These are phyloP conservation scores for Lontra canadensis DNA, from an alignment of 2,113 vertebrate genomes.

Conservation along the genomic window DNA sequence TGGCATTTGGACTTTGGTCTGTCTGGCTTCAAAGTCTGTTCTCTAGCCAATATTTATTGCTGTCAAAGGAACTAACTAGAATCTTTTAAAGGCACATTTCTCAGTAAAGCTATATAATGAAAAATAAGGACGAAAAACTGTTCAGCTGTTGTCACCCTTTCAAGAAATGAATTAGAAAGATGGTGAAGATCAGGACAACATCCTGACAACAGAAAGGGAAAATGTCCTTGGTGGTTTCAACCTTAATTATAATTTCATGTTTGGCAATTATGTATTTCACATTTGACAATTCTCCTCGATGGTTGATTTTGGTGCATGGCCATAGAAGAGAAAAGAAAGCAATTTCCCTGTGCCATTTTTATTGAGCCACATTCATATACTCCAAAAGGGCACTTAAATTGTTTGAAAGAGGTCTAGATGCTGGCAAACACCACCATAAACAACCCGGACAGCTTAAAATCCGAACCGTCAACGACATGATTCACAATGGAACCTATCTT, in stretches of 20 bases:
- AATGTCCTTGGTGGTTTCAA: background rate
- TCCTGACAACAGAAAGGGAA: background rate
- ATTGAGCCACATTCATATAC: background rate
- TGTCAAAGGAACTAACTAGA: background rate
- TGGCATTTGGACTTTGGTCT: background rate
- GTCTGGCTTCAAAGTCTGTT: background rate
- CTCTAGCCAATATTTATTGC: background rate
- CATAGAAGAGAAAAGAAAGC: background rate
- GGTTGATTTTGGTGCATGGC: background rate
- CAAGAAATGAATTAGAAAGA: slow-evolving; percentile 43
- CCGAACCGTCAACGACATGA: slow-evolving; percentile 22
- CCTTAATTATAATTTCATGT: background rate
- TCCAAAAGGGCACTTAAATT: slow-evolving; percentile 54
- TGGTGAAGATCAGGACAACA: slow-evolving; percentile 6
- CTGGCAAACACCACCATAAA: slow-evolving; percentile 63
- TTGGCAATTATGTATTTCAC: background rate
- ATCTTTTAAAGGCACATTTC: background rate
- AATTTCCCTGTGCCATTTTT: slow-evolving; percentile 13
- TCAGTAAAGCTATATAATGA: background rate
- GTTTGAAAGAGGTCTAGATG: slow-evolving; percentile 61
- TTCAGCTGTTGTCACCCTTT: background rate
- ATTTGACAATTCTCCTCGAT: background rate
- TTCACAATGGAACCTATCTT: slow-evolving; percentile 39
- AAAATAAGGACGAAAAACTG: slow-evolving; percentile 50
- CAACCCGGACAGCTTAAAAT: slow-evolving; percentile 56